Base-by-base conservation (phyloP, 1,140 invertebrate species). In the Dendroctonus ponderosae region DNA sequence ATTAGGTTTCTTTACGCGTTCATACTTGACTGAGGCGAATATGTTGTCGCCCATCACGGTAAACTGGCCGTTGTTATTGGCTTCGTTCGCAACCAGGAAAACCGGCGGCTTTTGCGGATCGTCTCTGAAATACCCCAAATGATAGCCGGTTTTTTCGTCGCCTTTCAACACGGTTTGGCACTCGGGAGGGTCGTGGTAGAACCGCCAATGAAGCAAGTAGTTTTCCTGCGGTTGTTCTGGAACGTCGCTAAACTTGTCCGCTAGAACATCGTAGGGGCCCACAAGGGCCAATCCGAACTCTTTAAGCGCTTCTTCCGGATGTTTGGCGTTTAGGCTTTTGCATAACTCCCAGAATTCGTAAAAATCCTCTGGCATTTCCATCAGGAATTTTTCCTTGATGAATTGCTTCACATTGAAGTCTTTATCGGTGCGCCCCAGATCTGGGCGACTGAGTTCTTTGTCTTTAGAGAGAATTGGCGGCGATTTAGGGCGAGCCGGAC, bases 121-220 rank as follows among this genome's bases (percentile, higher is more conserved):
- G 82, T 97, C 94, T 76, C 93, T 85, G 81, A 88, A 96, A 78
- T 96, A 97, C 14, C 94, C 94, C 72, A 94, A 86, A 79, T 97
- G 94, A 70, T 88, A 87, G 63, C 87, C 86, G 68, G 84, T 87
- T 39, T 84, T 85, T 48, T 85, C 81, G 74, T 88, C 85, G 52
- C 86, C 86, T 76, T 85, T 87, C 39, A 93, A 77, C 49, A 93
- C 79, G 8, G 90, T 91, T 81, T 91, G 90, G 80, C 97, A 94
- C 81, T 97, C 94, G 42, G 95, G 94, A 48, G 92, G 92, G 84
- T 98, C 95, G 81, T 92, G 95, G 79, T 87, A 97, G 81, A 91
- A 96, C 73, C 95, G 84, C 89, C 92, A 96, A 77, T 97, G 93
- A 42, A 86, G 78, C 68, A 95, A 78, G 77, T 88, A 86, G 62